These are phyloP conservation scores for Glaucidium brasilianum DNA, from an alignment of 2,113 vertebrate species.

Conservation along the genomic window DNA sequence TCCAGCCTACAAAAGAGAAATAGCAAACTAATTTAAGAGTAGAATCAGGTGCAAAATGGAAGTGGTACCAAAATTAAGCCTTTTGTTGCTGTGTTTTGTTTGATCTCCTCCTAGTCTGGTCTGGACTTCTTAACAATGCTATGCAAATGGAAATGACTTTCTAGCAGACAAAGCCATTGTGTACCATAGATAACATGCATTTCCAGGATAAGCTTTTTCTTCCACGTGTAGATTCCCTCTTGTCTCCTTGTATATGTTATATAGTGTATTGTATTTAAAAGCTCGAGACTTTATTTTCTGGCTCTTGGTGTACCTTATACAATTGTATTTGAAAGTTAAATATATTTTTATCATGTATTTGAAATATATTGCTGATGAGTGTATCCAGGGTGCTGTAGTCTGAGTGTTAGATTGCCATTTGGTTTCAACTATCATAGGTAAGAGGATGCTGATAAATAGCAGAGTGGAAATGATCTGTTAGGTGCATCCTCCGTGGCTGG, in stretches of 20 bases:
- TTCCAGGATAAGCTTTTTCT: not conserved
- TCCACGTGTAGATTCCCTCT: not conserved
- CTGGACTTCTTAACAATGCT: not conserved
- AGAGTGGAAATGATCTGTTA: slow-evolving; percentile 1
- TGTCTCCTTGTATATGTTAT: slow-evolving; percentile 40
- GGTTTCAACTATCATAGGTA: not conserved
- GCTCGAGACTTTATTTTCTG: slow-evolving; percentile 74
- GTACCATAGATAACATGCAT: not conserved
- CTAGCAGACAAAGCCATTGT: not conserved
- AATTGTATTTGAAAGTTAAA: slow-evolving; percentile 69
- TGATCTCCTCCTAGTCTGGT: not conserved
- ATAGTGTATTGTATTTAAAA: slow-evolving; percentile 72
- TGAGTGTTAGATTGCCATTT: slow-evolving; percentile 4
- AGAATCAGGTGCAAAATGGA: not conserved
- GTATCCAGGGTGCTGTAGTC: slow-evolving; percentile 46
- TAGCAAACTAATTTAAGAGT: not conserved
- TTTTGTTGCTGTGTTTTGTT: not conserved
- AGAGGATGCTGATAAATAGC: slow-evolving; percentile 23
- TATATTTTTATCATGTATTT: slow-evolving; percentile 72
- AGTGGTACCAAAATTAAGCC: slow-evolving; percentile 41
- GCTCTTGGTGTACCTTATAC: slow-evolving; percentile 57
- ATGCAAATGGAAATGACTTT: not conserved
- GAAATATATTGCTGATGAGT: slow-evolving; percentile 47
- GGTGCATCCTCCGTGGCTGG: slow-evolving; percentile 7
- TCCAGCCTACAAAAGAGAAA: not conserved